Percentiles rank a stretch among this genome's conserved stretches.
Conservation (phyloP, 2,113 vertebrate species). For the Pithys albifrons region DNA sequence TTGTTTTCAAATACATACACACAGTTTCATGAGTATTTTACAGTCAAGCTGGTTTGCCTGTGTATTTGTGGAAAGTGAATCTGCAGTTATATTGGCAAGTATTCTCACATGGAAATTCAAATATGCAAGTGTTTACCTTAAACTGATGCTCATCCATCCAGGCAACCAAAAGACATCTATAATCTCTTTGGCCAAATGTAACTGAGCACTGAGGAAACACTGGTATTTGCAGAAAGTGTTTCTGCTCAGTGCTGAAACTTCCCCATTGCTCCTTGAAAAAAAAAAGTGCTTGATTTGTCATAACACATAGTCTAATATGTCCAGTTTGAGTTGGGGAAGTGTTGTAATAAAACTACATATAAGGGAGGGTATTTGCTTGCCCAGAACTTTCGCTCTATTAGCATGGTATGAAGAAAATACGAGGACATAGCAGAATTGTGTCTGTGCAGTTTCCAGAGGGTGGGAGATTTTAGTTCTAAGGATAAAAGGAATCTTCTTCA, state of each 20-base stretch:
- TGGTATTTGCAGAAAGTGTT: not conserved
- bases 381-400: not conserved
- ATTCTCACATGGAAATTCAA: constrained; percentile 9
- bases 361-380: not conserved
- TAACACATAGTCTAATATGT: not conserved
- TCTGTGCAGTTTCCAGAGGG: not conserved
- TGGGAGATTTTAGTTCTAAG: not conserved
- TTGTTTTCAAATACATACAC: not conserved
- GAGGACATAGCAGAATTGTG: not conserved
- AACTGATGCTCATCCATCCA: not conserved
- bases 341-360: not conserved
- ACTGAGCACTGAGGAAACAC: not conserved
- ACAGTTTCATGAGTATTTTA: not conserved
- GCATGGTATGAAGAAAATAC: not conserved
- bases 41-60: not conserved
- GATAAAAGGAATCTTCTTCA: not conserved
- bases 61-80: not conserved
- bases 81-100: not conserved
- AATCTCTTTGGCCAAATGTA: constrained; percentile 21
- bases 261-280: not conserved
- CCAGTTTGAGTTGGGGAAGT: not conserved
- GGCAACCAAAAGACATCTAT: constrained; percentile 8
- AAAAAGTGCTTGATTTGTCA: not conserved
- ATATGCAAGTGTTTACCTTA: constrained; percentile 12
- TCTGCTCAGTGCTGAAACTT: constrained; percentile 5